These are phyloP conservation scores for Misgurnus mizolepis DNA, from an alignment of 2,113 vertebrate genomes.

Conservation along the genomic window DNA sequence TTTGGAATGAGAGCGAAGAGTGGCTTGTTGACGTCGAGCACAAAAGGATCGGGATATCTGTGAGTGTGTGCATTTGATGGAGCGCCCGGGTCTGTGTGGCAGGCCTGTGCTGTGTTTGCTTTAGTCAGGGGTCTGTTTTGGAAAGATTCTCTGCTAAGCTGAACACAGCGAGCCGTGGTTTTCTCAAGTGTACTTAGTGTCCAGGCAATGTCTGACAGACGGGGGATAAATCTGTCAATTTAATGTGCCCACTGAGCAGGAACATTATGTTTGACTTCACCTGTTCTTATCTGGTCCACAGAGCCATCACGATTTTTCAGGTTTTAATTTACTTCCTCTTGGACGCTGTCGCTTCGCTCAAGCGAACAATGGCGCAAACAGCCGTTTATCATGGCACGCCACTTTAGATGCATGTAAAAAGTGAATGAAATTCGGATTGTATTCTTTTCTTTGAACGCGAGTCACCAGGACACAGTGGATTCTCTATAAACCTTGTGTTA, in stretches of 20 bases:
- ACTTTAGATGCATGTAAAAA: not conserved
- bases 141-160: constrained; percentile 60
- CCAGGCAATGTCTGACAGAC: constrained; percentile 61
- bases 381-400: not conserved
- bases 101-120: constrained; percentile 59
- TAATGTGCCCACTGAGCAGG: constrained; percentile 73
- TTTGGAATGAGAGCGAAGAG: constrained; percentile 59
- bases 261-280: constrained; percentile 73
- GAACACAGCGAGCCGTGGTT: constrained; percentile 53
- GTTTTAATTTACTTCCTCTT: constrained; percentile 67
- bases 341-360: constrained; percentile 68
- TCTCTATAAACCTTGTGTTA: constrained; percentile 25
- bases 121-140: constrained; percentile 60
- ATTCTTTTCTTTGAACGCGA: not conserved
- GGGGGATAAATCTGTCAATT: constrained; percentile 65
- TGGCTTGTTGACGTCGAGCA: constrained; percentile 25
- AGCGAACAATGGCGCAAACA: constrained; percentile 55
- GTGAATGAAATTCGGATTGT: not conserved
- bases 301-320: constrained; percentile 60
- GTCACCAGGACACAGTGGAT: constrained; percentile 4
- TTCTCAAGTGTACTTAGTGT: constrained; percentile 62
- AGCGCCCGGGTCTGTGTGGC: constrained; percentile 47
- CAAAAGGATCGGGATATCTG: constrained; percentile 18
- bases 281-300: constrained; percentile 72
- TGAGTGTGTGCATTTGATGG: constrained; percentile 54